A percentile compares a stretch with the other conserved stretches of the same genome.
phyloP scores from a whole-genome alignment of 2,797 vertebrate species.

The Gymnoscopelus braueri region DNA sequence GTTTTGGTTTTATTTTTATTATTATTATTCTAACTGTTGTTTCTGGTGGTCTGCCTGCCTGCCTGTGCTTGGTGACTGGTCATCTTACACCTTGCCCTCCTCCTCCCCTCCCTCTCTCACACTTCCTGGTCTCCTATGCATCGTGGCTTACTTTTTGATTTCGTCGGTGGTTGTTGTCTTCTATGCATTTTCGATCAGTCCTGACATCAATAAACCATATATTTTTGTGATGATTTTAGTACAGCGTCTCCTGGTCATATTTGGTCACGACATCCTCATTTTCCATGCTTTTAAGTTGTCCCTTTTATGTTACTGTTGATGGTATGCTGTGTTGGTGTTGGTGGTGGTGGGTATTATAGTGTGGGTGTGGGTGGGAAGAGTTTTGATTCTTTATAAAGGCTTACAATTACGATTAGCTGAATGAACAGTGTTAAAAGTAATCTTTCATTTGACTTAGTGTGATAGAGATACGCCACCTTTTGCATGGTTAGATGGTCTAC shows the following conservation, averaged over 20 bases:
- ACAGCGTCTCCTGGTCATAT: constrained; percentile 36
- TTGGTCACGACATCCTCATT: constrained; percentile 36
- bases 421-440: constrained; percentile 17
- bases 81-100: constrained; percentile 61
- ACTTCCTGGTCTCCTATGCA: constrained; percentile 73
- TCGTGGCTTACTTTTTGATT: constrained; percentile 62
- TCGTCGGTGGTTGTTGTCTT: constrained; percentile 30
- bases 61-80: constrained; percentile 83
- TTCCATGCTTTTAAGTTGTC: constrained; percentile 46
- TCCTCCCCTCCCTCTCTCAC: constrained; percentile 54
- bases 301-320: constrained; percentile 55
- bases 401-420: constrained; percentile 18
- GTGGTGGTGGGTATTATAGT: constrained; percentile 48
- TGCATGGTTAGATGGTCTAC: not conserved
- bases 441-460: not conserved
- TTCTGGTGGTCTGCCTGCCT: constrained; percentile 81
- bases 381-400: constrained; percentile 2
- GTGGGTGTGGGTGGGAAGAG: constrained; percentile 42
- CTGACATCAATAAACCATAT: constrained; percentile 62
- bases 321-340: constrained; percentile 57
- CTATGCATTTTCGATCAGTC: constrained; percentile 72
- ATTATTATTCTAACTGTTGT: constrained; percentile 61
- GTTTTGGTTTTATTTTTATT: constrained; percentile 53
- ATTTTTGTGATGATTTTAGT: constrained; percentile 47
- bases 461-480: constrained; percentile 7